phyloP scores from a whole-genome alignment of 2,888 invertebrate species.

The Scrobipalpa atriplicella region DNA sequence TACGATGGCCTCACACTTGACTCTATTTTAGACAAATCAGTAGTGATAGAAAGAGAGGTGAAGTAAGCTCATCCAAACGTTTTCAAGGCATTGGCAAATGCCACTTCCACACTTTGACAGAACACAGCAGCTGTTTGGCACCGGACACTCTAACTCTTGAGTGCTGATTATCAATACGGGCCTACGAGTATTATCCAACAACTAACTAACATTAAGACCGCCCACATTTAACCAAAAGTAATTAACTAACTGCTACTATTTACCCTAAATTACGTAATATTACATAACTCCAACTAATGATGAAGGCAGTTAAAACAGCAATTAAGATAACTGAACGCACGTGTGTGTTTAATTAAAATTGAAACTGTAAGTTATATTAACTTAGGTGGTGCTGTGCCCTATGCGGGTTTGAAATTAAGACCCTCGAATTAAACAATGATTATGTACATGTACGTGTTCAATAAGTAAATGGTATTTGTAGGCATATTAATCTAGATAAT shows the following conservation, averaged over 20 bases:
- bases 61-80: too few relatives aligned
- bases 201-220: background rate
- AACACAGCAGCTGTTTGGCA: too few relatives aligned
- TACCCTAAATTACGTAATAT: slow-evolving; percentile 20
- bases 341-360: slow-evolving; percentile 61
- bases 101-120: too few relatives aligned
- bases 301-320: slow-evolving; percentile 37
- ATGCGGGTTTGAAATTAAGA: slow-evolving; percentile 51
- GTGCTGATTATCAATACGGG: too few relatives aligned
- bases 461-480: too few relatives aligned
- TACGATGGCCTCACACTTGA: too few relatives aligned
- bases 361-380: slow-evolving; percentile 41
- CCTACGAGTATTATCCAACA: background rate
- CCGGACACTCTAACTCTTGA: too few relatives aligned
- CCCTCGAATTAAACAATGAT: background rate
- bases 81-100: too few relatives aligned
- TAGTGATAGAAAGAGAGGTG: too few relatives aligned
- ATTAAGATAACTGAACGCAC: slow-evolving; percentile 51
- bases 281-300: slow-evolving; percentile 32
- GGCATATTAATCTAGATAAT: too few relatives aligned
- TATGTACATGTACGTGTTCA: background rate
- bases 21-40: background rate
- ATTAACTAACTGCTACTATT: slow-evolving; percentile 9
- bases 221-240: background rate
- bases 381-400: slow-evolving; percentile 41